Conservation (phyloP, 2,797 vertebrate species). For the Channallabes apus region DNA sequence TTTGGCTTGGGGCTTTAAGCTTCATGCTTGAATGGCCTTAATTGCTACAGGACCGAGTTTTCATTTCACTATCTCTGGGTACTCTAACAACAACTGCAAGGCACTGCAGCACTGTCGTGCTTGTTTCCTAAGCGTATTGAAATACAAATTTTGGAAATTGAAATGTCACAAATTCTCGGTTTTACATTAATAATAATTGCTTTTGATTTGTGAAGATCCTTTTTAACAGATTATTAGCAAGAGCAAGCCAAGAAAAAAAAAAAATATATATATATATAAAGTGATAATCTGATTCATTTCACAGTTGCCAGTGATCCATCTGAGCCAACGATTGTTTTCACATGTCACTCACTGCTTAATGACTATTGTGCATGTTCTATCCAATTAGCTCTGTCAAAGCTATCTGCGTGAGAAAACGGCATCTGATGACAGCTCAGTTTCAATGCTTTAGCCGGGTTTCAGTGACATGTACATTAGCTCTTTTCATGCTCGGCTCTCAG, state of each 20-base stretch:
- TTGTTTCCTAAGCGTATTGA: constrained; percentile 81
- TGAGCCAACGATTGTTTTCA: constrained; percentile 9
- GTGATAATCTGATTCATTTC: not conserved
- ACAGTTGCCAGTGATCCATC: not conserved
- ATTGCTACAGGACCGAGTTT: constrained; percentile 77
- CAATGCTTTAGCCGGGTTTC: constrained; percentile 34
- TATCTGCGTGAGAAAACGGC: constrained; percentile 48
- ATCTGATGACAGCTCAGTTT: constrained; percentile 50
- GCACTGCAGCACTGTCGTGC: constrained; percentile 72
- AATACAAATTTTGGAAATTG: constrained; percentile 70
- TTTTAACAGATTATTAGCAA: constrained; percentile 53
- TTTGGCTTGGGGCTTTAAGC: constrained; percentile 81
- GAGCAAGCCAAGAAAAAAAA: constrained; percentile 41
- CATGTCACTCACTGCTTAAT: constrained; percentile 14
- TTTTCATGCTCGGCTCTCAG: constrained; percentile 52
- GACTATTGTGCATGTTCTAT: constrained; percentile 27
- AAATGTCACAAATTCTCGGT: constrained; percentile 74
- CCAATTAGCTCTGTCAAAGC: constrained; percentile 48
- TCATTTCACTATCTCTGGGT: constrained; percentile 77
- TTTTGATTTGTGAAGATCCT: constrained; percentile 61
- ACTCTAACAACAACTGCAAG: constrained; percentile 78
- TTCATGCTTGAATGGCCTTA: constrained; percentile 82
- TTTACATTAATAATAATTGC: constrained; percentile 69
- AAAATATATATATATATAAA: not conserved
- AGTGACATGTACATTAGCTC: constrained; percentile 43